phyloP scores from a whole-genome alignment of 2,888 invertebrate genomes.

The Ectemnius lituratus region DNA sequence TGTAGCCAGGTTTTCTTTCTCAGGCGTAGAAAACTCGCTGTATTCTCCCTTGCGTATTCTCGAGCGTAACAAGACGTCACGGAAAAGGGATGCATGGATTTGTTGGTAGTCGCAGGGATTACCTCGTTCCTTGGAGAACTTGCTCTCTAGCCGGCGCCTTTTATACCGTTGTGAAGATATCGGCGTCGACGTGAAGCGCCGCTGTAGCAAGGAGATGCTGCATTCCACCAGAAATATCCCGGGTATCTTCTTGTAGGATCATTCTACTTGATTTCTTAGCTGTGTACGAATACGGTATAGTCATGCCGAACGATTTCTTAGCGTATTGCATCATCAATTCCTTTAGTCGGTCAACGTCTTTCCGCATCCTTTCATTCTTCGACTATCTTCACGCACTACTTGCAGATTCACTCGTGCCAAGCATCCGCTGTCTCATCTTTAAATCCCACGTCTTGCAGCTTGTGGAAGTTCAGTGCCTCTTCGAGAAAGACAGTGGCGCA shows the following conservation, averaged over 20 bases:
- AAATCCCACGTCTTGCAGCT: no score
- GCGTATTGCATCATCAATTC: neutral
- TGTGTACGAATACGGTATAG: slow-evolving; percentile 19
- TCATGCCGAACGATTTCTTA: slow-evolving; percentile 38
- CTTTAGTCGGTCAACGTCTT: no score
- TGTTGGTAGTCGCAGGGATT: slow-evolving; percentile 41
- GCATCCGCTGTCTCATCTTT: no score
- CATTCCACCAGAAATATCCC: slow-evolving; percentile 27
- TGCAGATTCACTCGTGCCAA: no score
- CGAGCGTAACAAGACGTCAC: slow-evolving; percentile 33
- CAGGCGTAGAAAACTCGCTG: neutral
- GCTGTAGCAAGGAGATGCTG: no score
- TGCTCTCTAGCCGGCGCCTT: neutral
- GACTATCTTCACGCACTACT: no score
- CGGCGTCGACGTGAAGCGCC: no score
- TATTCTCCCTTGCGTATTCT: neutral
- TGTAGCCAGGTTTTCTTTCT: slow-evolving; percentile 6
- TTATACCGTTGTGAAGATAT: no score
- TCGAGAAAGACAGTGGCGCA: no score
- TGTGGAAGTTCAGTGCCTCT: no score
- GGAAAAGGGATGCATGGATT: slow-evolving; percentile 38
- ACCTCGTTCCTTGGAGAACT: slow-evolving; percentile 35
- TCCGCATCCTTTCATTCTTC: no score
- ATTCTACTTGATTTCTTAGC: slow-evolving; percentile 50
- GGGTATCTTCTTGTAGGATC: slow-evolving; percentile 31